These are phyloP conservation scores for Drosophila ironensis DNA, from an alignment of 1,140 invertebrate species.

Conservation along the genomic window DNA sequence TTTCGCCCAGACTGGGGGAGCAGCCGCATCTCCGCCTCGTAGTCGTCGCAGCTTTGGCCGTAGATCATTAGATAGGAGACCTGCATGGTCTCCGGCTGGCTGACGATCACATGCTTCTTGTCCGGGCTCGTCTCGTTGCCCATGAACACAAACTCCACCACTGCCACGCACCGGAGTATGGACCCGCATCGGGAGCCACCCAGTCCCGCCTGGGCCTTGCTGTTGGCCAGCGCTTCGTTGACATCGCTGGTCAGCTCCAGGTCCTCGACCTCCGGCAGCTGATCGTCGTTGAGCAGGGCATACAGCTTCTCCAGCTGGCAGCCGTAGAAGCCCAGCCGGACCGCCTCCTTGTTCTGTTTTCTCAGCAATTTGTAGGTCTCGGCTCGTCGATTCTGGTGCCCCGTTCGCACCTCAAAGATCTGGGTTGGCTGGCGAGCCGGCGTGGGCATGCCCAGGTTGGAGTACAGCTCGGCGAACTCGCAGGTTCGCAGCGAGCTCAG, in stretches of 20 bases:
- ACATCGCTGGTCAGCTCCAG: conserved; percentile 86
- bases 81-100: conserved; percentile 82
- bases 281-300: conserved; percentile 21
- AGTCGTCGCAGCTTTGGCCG: conserved; percentile 71
- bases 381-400: conserved; percentile 5
- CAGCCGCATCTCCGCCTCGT: background rate
- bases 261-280: conserved; percentile 1
- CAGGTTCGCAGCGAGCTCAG: conserved; percentile 15
- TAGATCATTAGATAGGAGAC: conserved; percentile 91
- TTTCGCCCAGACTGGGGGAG: background rate
- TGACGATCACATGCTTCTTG: conserved; percentile 18
- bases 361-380: conserved; percentile 25
- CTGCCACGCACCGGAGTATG: conserved; percentile 88
- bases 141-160: conserved; percentile 88
- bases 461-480: conserved; percentile 41
- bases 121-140: conserved; percentile 78
- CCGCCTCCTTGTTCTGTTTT: background rate
- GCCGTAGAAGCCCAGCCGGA: conserved; percentile 48
- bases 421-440: conserved; percentile 26
- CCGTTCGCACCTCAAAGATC: conserved; percentile 44
- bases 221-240: conserved; percentile 86
- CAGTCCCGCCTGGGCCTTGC: conserved; percentile 88
- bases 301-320: conserved; percentile 51
- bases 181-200: conserved; percentile 88
- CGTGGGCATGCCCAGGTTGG: conserved; percentile 16